Evolutionary conservation across 1,140 invertebrate genomes (phyloP).

Genomic region (Nymphalis io): DNA sequence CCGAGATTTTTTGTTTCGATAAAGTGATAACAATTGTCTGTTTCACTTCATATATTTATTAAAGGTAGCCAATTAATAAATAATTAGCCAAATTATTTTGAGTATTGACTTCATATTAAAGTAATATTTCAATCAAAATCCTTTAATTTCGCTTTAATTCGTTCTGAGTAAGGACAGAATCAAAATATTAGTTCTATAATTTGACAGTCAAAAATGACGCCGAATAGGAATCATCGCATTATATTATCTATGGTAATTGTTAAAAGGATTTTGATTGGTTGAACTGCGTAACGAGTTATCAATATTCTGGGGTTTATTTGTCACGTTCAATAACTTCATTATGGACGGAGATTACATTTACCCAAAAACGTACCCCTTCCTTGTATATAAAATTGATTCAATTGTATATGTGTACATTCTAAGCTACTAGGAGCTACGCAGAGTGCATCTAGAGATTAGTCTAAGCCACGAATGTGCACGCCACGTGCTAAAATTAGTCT

Average conservation of each 20-base stretch:
- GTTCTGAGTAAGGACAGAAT: no score
- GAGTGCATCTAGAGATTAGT: slow-evolving; percentile 20
- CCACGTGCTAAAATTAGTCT: background rate
- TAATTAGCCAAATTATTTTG: background rate
- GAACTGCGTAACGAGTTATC: background rate
- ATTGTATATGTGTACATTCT: slow-evolving; percentile 24
- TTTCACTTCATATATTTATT: no score
- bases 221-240: background rate
- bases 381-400: slow-evolving; percentile 30
- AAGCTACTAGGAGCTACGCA: slow-evolving; percentile 30
- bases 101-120: background rate
- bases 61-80: no score
- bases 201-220: slow-evolving; percentile 3
- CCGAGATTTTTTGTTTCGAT: no score
- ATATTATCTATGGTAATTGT: background rate
- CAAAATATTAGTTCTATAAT: background rate
- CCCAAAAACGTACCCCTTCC: slow-evolving; percentile 46
- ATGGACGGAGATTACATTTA: slow-evolving; percentile 67
- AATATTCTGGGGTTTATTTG: slow-evolving; percentile 24
- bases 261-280: background rate
- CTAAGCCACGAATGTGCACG: slow-evolving; percentile 15
- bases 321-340: slow-evolving; percentile 35
- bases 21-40: no score
- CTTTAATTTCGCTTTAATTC: no score
- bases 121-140: no score